phyloP scores from a whole-genome alignment of 2,888 invertebrate genomes.

The Allophyes oxyacanthae region DNA sequence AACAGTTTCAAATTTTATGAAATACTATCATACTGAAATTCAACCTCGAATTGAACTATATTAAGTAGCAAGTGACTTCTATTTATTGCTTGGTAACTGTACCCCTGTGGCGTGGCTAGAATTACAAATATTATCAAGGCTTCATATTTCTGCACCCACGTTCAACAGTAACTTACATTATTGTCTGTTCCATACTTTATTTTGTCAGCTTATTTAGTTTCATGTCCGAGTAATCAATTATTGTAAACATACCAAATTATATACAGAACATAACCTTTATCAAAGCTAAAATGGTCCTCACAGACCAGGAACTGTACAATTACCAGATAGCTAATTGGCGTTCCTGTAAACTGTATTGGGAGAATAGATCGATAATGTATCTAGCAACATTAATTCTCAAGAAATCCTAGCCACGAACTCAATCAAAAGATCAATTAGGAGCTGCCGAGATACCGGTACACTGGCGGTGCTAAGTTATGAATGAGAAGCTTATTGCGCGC shows the following conservation, averaged over 20 bases:
- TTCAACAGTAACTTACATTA: no score
- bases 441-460: not conserved
- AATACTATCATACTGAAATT: not conserved
- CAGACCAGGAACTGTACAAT: not conserved
- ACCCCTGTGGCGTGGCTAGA: no score
- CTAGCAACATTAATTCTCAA: slow-evolving; percentile 1
- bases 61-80: not conserved
- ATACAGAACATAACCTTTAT: not conserved
- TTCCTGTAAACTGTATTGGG: slow-evolving; percentile 2
- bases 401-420: slow-evolving; percentile 5
- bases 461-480: slow-evolving; percentile 1
- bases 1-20: not conserved
- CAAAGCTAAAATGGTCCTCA: not conserved
- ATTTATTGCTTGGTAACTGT: no score
- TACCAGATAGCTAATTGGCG: slow-evolving; percentile 8
- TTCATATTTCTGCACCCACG: no score
- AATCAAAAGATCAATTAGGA: slow-evolving; percentile 25
- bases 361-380: slow-evolving; percentile 1
- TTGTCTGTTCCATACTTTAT: no score
- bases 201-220: no score
- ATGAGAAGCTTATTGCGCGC: slow-evolving; percentile 17
- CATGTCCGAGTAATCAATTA: no score
- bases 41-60: not conserved
- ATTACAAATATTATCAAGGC: no score
- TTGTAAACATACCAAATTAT: not conserved